Conservation (phyloP, 2,113 vertebrate species). For the Crypturellus undulatus region DNA sequence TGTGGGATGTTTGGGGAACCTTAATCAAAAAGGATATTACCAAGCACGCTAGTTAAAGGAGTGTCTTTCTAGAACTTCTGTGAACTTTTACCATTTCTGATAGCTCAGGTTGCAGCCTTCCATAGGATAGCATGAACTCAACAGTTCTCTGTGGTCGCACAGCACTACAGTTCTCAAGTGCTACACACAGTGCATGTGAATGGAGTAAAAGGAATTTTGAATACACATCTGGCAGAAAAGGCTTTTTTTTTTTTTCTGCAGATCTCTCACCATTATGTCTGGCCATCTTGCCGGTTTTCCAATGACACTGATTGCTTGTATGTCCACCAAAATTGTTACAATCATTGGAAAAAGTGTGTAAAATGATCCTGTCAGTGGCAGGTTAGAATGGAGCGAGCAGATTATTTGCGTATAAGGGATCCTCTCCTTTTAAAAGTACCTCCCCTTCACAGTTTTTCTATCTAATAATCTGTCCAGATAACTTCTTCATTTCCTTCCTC, state of each 20-base stretch:
- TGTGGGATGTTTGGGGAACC: neutral
- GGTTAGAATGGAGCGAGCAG: rapidly evolving
- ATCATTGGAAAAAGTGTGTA: neutral
- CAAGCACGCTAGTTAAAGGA: neutral
- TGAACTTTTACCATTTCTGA: neutral
- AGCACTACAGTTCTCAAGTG: no score
- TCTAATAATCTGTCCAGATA: neutral
- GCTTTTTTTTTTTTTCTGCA: neutral
- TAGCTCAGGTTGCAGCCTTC: neutral
- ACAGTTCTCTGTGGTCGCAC: neutral
- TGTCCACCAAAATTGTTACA: neutral
- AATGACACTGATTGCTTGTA: neutral
- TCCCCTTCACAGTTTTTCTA: neutral
- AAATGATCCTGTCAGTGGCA: neutral
- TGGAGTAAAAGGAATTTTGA: neutral
- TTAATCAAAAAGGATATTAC: neutral
- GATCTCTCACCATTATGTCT: neutral
- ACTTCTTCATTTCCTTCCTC: neutral
- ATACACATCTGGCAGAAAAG: rapidly evolving
- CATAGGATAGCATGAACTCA: neutral
- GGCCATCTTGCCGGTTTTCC: neutral
- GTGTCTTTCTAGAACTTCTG: neutral
- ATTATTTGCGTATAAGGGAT: neutral
- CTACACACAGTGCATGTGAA: no score
- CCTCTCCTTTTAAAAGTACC: neutral